Evolutionary conservation across 2,113 vertebrate species (phyloP).

Genomic region (Thymallus thymallus): DNA sequence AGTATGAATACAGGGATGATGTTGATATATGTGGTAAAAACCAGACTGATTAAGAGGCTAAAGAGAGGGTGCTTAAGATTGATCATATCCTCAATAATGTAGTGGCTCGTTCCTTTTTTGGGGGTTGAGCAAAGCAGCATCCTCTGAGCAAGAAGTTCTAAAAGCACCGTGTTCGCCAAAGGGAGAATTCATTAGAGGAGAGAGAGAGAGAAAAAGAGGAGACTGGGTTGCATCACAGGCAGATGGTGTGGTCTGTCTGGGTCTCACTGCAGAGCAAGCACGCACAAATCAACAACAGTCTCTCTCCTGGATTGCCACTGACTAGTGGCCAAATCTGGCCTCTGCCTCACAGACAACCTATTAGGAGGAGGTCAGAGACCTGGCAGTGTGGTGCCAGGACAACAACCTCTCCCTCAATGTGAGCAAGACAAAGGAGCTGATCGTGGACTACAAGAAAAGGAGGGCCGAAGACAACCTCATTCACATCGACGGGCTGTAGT

Average conservation of each 20-base stretch:
- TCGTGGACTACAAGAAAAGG: no score
- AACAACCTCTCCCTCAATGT: no score
- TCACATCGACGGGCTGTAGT: no score
- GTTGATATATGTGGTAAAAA: background rate
- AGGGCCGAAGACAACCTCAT: no score
- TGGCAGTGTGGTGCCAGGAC: no score
- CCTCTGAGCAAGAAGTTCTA: background rate
- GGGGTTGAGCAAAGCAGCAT: background rate
- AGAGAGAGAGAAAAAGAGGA: background rate
- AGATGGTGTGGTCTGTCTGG: conserved; percentile 45
- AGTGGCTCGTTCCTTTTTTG: background rate
- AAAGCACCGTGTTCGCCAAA: background rate
- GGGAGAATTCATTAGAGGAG: background rate
- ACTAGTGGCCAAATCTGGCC: no score
- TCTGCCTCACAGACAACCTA: no score
- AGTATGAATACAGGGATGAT: background rate
- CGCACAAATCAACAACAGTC: background rate
- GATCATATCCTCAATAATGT: background rate
- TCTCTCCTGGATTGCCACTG: no score
- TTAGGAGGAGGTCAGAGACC: no score
- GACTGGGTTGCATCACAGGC: conserved; percentile 41
- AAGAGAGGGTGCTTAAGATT: background rate
- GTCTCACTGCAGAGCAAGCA: conserved; percentile 2
- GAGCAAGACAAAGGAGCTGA: no score
- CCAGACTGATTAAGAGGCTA: background rate